Base-by-base conservation (phyloP, 1,140 invertebrate genomes). In the Zaprionus ornatus region DNA sequence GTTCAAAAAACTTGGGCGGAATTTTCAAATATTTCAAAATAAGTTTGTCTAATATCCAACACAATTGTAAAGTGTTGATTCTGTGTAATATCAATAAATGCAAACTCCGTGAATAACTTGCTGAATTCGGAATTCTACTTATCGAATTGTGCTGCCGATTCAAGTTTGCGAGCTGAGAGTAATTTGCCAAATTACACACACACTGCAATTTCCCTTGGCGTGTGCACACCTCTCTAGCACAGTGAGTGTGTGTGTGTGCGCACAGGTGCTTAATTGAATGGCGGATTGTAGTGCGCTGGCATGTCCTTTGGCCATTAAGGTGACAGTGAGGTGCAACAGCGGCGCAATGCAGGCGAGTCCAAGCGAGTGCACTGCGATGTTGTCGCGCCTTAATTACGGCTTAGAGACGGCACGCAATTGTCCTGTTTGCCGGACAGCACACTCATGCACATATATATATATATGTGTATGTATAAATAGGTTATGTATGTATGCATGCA, bases 121-220 rank as follows among this genome's bases (percentile, higher is more conserved):
- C 45, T 21, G 21, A 19, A 63, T 37, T 63, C 55, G 25, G 23
- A 12, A 50, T 19, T 32, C 9, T 35, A 70, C 25, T 42, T 60
- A 67, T 35, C 48, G 21, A 42, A 60, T 59, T 64, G 15, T 15
- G 54, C 19, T 17, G 17, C 23, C 42, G 54, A 5, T 66, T 69
- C 65, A 45, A 54, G 48, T 45, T 54, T 12, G 50, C 50, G 15
- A 61, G 13, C 40, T n/a, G 64, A 40, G 62, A 59, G 65, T 82
- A 79, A 87, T 87, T 87, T 86, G 45, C 42, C 17, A 73, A 87
- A 79, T 86, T 63, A 69, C 45, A 50, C 45, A 50, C 42, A 19
- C 27, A 74, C 45, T 48, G 66, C 66, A 42, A 57, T 63, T 60
- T 56, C 68, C 55, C 59, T 69, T 69, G 65, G 74, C 29, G 23